phyloP scores from a whole-genome alignment of 2,888 invertebrate genomes.

The Leptopilina syphax region DNA sequence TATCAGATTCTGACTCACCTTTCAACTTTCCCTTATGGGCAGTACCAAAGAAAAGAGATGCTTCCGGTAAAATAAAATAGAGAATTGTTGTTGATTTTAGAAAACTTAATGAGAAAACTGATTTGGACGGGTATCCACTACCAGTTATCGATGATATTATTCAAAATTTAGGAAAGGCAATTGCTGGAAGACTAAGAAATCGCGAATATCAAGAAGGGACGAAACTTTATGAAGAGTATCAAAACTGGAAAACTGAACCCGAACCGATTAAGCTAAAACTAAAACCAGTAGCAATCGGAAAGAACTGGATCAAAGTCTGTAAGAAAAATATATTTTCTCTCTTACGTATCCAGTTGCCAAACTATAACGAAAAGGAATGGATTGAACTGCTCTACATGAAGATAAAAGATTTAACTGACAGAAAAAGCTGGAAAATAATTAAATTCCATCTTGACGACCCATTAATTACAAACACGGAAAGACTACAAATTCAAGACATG shows the following conservation, averaged over 20 bases:
- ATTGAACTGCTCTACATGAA: neutral
- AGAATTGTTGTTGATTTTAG: neutral
- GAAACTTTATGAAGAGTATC: neutral
- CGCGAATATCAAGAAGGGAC: neutral
- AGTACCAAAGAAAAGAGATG: neutral
- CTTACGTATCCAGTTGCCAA: neutral
- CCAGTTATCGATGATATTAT: neutral
- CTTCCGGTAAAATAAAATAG: neutral
- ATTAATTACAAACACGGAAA: neutral
- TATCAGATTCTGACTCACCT: neutral
- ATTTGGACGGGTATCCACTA: neutral
- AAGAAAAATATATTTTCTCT: neutral
- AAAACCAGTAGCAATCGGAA: neutral
- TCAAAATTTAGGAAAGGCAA: neutral
- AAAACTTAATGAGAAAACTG: neutral
- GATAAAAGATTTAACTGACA: neutral
- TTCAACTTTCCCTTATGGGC: neutral
- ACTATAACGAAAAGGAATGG: neutral
- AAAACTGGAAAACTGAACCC: neutral
- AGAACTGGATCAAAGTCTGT: neutral
- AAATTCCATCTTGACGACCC: neutral
- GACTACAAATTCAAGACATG: neutral
- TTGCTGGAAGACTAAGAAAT: neutral
- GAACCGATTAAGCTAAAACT: neutral
- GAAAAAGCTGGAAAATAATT: neutral